Evolutionary conservation across 2,888 invertebrate species (phyloP).

Genomic region (Hybos culiciformis): DNA sequence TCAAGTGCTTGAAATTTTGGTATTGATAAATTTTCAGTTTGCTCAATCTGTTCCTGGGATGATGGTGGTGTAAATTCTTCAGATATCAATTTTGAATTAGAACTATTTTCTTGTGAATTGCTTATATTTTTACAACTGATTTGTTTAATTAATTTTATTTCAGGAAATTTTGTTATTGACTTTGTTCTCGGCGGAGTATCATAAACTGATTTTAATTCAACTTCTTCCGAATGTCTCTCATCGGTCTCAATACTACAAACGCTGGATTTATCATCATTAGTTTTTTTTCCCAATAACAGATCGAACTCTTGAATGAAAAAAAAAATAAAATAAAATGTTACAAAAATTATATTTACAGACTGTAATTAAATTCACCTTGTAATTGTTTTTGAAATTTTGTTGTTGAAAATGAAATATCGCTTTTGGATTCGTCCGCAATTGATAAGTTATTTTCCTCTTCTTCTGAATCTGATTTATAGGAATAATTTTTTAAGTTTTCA

Average conservation of each 20-base stretch:
- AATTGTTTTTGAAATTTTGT: slow-evolving; percentile 14
- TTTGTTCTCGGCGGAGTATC: slow-evolving; percentile 35
- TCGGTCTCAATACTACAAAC: background rate
- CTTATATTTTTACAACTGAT: slow-evolving; percentile 64
- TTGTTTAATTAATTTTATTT: slow-evolving; percentile 87
- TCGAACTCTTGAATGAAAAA: slow-evolving; percentile 23
- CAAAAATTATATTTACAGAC: background rate
- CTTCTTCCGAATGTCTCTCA: background rate
- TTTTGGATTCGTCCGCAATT: background rate
- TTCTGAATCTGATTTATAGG: slow-evolving; percentile 18
- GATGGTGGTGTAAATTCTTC: background rate
- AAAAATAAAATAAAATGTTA: background rate
- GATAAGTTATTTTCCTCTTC: slow-evolving; percentile 13
- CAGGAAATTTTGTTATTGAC: slow-evolving; percentile 81
- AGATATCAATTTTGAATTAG: background rate
- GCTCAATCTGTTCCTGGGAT: no score
- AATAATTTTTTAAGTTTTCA: slow-evolving; percentile 14
- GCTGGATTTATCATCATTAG: background rate
- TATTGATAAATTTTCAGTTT: slow-evolving; percentile 4
- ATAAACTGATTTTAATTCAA: background rate
- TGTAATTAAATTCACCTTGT: slow-evolving; percentile 10
- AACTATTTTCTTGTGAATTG: background rate
- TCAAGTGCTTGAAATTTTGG: slow-evolving; percentile 4
- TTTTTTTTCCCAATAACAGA: slow-evolving; percentile 13
- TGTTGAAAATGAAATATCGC: slow-evolving; percentile 5